Conservation (phyloP, 1,140 invertebrate genomes). For the Drosophila nasuta region DNA sequence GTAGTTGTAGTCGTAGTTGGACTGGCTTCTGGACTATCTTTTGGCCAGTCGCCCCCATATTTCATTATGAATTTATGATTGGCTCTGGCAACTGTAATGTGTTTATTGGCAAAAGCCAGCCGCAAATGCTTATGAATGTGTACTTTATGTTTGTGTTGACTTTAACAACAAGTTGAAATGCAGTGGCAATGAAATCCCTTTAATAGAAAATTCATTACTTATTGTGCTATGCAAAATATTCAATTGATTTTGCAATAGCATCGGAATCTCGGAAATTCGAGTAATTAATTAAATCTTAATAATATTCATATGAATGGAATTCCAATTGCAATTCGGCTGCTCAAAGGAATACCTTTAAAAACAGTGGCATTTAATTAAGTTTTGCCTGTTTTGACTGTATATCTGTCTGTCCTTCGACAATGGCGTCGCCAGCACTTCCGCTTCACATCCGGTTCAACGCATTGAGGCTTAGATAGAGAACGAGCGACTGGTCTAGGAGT, state of each 20-base stretch:
- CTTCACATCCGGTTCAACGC: conserved; percentile 49
- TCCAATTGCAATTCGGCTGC: conserved; percentile 6
- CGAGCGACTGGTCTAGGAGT: conserved; percentile 23
- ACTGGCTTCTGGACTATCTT: conserved; percentile 48
- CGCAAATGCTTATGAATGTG: conserved; percentile 54
- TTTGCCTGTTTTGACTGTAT: conserved; percentile 31
- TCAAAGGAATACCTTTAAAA: conserved; percentile 26
- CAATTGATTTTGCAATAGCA: conserved; percentile 2
- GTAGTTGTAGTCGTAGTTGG: conserved; percentile 44
- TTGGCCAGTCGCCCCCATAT: conserved; percentile 55
- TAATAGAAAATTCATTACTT: background rate
- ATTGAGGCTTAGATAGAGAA: conserved; percentile 18
- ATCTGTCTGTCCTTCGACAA: conserved; percentile 13
- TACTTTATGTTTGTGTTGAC: conserved; percentile 19
- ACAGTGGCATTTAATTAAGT: conserved; percentile 74
- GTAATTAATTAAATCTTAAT: conserved; percentile 8
- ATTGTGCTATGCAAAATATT: background rate
- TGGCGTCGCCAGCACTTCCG: conserved; percentile 56
- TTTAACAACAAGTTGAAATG: conserved; percentile 17
- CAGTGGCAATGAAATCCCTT: background rate
- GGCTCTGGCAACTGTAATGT: conserved; percentile 67
- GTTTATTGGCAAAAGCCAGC: conserved; percentile 71
- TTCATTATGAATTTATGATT: conserved; percentile 81
- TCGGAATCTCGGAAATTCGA: background rate
- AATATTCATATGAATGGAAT: conserved; percentile 4